Base-by-base conservation (phyloP, 2,797 vertebrate species). In the Meda fulgida region DNA sequence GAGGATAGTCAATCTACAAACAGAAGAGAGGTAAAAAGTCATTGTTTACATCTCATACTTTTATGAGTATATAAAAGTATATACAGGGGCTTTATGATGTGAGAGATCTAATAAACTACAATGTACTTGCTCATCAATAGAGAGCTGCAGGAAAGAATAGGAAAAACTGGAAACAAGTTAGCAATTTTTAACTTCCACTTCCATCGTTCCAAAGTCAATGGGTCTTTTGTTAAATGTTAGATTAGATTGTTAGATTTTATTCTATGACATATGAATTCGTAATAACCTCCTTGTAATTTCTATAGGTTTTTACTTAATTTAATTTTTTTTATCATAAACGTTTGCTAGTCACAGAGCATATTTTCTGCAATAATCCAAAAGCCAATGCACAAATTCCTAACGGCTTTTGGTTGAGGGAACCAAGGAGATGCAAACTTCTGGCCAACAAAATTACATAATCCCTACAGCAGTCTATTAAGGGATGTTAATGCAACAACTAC, bases 1-100 rank as follows among this genome's bases (percentile, higher is more conserved):
- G 97, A n/a, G 96, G 91, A 84, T 99, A 99, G 85, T 99, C 98
- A 81, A 99, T 99, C 98, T 99, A 92, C 66, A 90, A 21, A 81
- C 19, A 88, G 65, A 81, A 65, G 21, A 78, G 46, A 71, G 11
- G 16, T 40, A 21, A 63, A 67, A 36, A 70, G 34, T 4, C 1
- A 2, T 11, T 31, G n/a, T 23, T 69, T 26, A 51, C 29, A 70
- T 26, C 29, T 53, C 2, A 51, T n/a, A n/a, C 19, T 36, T 58
- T 55, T 51, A 2, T 53, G n/a, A n/a, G n/a, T n/a, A n/a, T n/a
- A n/a, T 55, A 23, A 31, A 73, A 18, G 46, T 31, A 55, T 11
- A 40, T 26, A 40, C 7, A 34, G 29, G 5, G 18, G 10, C 18
- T 31, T 51, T 10, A 21, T 31, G 0, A 75, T 34, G 21, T 34